phyloP scores from a whole-genome alignment of 2,113 vertebrate genomes.

The Ciconia maguari region DNA sequence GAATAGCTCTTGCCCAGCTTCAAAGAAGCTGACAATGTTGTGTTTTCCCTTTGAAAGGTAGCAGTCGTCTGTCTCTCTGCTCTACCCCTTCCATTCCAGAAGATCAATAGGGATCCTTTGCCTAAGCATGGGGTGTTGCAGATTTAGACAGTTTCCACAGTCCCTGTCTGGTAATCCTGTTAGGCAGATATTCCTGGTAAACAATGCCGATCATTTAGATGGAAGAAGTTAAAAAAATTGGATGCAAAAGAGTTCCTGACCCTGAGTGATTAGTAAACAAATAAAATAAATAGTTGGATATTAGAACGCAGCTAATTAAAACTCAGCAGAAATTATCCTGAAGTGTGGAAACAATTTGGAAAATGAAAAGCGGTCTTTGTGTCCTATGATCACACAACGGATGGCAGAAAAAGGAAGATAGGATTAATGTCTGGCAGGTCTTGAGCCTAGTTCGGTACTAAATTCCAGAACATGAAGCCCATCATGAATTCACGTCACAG shows the following conservation, averaged over 20 bases:
- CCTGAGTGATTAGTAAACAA: background rate
- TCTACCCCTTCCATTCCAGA: background rate
- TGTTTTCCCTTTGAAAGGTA: background rate
- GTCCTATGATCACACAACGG: background rate
- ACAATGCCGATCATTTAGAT: background rate
- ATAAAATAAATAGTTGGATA: background rate
- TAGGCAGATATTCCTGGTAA: background rate
- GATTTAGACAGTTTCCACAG: background rate
- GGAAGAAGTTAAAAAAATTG: background rate
- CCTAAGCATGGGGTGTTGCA: background rate
- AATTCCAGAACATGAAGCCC: background rate
- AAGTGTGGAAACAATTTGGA: background rate
- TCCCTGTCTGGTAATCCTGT: background rate
- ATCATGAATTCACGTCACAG: background rate
- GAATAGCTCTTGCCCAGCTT: background rate
- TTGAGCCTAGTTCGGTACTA: background rate
- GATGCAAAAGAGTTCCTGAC: background rate
- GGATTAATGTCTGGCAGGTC: background rate
- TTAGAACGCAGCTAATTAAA: background rate
- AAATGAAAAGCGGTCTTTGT: background rate
- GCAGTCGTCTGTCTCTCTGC: background rate
- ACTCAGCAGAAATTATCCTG: background rate
- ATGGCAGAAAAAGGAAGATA: background rate
- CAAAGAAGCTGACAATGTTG: background rate
- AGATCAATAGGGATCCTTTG: background rate